A percentile compares a stretch with the other conserved stretches of the same genome.
Conservation (phyloP, 2,113 vertebrate genomes). For the Lanius ludovicianus region DNA sequence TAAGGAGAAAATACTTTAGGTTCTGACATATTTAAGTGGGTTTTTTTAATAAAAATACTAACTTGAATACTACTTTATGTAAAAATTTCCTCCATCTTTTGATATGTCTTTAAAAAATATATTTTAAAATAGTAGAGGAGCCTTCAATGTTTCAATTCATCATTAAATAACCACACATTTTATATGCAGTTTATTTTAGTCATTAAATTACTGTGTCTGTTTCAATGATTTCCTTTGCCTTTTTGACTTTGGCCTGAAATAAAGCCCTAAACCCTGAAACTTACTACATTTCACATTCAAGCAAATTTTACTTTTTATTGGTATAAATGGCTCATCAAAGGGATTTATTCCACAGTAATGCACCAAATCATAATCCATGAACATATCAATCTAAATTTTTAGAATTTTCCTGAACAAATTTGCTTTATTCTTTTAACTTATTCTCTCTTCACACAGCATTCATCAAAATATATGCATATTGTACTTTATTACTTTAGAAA, state of each 20-base stretch:
- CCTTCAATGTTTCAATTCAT: not conserved
- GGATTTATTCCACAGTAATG: not conserved
- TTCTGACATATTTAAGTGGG: not conserved
- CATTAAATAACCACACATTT: not conserved
- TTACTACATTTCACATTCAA: not conserved
- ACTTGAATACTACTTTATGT: not conserved
- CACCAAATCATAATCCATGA: not conserved
- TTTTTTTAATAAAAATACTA: not conserved
- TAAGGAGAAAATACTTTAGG: not conserved
- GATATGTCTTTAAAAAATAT: not conserved
- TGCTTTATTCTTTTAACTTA: not conserved
- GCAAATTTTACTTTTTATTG: not conserved
- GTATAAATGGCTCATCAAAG: not conserved
- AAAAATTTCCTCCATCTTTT: not conserved
- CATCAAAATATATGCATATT: not conserved
- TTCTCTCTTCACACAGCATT: not conserved
- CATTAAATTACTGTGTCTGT: not conserved
- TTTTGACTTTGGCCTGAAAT: not conserved
- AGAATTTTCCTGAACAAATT: not conserved
- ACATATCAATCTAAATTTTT: not conserved
- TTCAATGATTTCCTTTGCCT: not conserved
- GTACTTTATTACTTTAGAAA: not conserved
- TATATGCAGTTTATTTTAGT: not conserved
- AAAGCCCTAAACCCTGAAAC: not conserved
- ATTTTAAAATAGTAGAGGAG: not conserved